Evolutionary conservation across 1,140 invertebrate species (phyloP), one percentile per base, ranked within the genome.

Genomic region (Medauroidea extradentata): DNA sequence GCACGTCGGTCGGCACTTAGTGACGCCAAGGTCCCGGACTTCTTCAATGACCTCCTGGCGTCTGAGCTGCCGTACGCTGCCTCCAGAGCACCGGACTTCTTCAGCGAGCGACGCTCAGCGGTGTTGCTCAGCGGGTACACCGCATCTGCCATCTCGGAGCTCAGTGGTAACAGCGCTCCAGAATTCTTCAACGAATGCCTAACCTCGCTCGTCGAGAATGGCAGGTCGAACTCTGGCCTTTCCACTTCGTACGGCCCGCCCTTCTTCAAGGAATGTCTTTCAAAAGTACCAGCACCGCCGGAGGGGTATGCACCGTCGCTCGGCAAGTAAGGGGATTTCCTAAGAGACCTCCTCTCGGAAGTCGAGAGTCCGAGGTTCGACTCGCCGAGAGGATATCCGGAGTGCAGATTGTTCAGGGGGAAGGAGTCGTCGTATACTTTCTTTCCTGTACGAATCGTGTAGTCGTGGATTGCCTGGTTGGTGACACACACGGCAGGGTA

Each of bases 401-500:
- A 56, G 64, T 81, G 74, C 44, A 81, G 69, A 62, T 80, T 81
- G 64, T 83, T 82, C 24, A 83, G 70, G 11, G 80, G 77, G 64
- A 78, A 81, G 56, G 79, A 78, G 61, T 83, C 80, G 44, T 90
- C 87, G 66, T 89, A 90, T 25, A 89, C 85, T 16, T 87, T 83
- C 67, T 89, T 90, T 0, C 86, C 87, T 1, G 86, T 87, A 52
- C 87, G 80, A 71, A 91, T 78, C 5, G 88, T 88, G 66, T 91
- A 93, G 27, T 90, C 91, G 55, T 90, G 84, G 14, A 91, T 83
- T 63, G 90, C 91, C 16, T 90, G 89, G 68, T 93, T 93, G 1
- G 88, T 86, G 64, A 86, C 90, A 67, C 89, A 92, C 64, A 92
- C 88, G 23, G 90, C 86, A 0, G 91, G 90, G 72, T 91, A 93